phyloP scores from a whole-genome alignment of 2,888 invertebrate genomes.

The Caenorhabditis sinica region DNA sequence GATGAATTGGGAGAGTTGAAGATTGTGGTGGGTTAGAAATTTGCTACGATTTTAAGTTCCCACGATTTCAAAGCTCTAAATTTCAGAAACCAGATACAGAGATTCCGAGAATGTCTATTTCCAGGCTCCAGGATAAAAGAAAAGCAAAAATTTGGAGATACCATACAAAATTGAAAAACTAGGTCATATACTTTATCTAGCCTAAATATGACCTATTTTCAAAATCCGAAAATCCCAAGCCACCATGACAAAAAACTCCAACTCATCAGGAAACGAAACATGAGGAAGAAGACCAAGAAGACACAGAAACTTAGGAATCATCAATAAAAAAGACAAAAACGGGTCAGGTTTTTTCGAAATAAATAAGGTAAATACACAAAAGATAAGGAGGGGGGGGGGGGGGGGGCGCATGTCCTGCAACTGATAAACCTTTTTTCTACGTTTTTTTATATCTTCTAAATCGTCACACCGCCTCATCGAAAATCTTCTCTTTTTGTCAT shows the following conservation, averaged over 20 bases:
- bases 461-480: constrained; percentile 41
- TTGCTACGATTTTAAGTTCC: too few relatives aligned
- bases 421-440: constrained; percentile 20
- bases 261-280: background rate
- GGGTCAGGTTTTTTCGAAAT: constrained; percentile 1
- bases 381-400: background rate
- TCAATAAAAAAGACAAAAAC: background rate
- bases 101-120: too few relatives aligned
- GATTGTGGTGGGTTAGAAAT: too few relatives aligned
- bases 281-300: background rate
- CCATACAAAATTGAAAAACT: too few relatives aligned
- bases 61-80: too few relatives aligned
- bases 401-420: constrained; percentile 14
- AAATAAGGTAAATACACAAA: constrained; percentile 18
- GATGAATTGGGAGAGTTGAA: background rate
- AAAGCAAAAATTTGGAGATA: background rate
- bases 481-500: constrained; percentile 14
- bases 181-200: too few relatives aligned
- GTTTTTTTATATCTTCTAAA: constrained; percentile 19
- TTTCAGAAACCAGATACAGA: too few relatives aligned
- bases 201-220: too few relatives aligned
- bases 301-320: background rate
- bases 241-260: background rate
- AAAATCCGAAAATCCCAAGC: background rate
- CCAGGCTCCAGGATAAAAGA: too few relatives aligned